Evolutionary conservation across 2,888 invertebrate species (phyloP).

Genomic region (Pasiphila rectangulata): DNA sequence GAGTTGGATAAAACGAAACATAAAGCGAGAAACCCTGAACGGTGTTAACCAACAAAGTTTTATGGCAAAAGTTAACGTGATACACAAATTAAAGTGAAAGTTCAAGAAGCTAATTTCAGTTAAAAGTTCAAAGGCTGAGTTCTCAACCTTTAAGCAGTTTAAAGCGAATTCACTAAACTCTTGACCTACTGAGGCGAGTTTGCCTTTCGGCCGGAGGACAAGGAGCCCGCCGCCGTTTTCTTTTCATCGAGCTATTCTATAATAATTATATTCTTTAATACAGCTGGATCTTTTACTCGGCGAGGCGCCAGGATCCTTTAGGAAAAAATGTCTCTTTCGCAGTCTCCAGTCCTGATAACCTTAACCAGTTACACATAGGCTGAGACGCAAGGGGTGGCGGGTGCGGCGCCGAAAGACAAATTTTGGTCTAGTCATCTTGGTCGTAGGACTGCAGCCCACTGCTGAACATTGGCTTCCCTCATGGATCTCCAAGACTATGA

Average conservation of each 20-base stretch:
- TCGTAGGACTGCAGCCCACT: too few relatives aligned
- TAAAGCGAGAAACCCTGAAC: not conserved
- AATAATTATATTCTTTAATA: too few relatives aligned
- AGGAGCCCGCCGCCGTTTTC: not conserved
- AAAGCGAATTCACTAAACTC: constrained; percentile 22
- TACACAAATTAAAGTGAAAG: constrained; percentile 1
- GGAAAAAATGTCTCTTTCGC: too few relatives aligned
- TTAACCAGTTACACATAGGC: too few relatives aligned
- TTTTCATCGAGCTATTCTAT: not conserved
- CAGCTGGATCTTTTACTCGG: too few relatives aligned
- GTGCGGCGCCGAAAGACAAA: too few relatives aligned
- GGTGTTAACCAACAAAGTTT: not conserved
- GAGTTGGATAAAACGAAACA: not conserved
- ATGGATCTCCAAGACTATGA: too few relatives aligned
- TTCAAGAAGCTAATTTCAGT: constrained; percentile 9
- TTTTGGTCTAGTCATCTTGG: too few relatives aligned
- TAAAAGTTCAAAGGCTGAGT: constrained; percentile 16
- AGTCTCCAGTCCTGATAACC: too few relatives aligned
- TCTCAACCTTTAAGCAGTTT: constrained; percentile 24
- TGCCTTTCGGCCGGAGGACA: not conserved
- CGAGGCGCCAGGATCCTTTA: too few relatives aligned
- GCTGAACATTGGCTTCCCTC: too few relatives aligned
- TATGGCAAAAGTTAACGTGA: not conserved
- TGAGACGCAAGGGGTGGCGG: too few relatives aligned
- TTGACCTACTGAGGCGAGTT: constrained; percentile 21